phyloP scores from a whole-genome alignment of 2,888 invertebrate genomes.

The Stenotaenia linearis region DNA sequence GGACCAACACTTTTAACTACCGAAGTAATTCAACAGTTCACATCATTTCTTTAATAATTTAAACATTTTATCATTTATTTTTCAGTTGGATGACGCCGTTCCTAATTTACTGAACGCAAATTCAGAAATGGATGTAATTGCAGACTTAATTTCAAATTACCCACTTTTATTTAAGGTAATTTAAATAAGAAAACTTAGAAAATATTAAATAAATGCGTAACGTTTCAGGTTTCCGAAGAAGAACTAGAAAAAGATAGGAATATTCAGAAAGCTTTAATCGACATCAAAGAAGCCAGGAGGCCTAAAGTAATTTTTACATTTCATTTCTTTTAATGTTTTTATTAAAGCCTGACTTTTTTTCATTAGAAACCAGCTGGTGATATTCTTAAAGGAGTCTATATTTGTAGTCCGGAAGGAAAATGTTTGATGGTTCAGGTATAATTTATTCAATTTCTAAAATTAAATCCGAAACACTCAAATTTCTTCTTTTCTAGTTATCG shows the following conservation, averaged over 20 bases:
- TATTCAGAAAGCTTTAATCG: slow-evolving; percentile 62
- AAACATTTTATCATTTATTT: slow-evolving; percentile 19
- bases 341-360: neutral
- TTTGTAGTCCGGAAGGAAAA: slow-evolving; percentile 37
- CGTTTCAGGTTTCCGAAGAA: slow-evolving; percentile 56
- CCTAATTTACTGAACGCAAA: slow-evolving; percentile 31
- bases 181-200: too few species aligned
- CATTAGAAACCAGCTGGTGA: slow-evolving; percentile 37
- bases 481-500: slow-evolving; percentile 58
- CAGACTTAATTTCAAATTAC: slow-evolving; percentile 68
- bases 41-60: neutral
- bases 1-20: slow-evolving; percentile 79
- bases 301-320: slow-evolving; percentile 31
- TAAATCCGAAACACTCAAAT: too few species aligned
- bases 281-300: slow-evolving; percentile 38
- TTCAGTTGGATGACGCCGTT: slow-evolving; percentile 17
- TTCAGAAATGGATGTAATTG: slow-evolving; percentile 64
- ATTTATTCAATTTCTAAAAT: too few species aligned
- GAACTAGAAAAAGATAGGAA: slow-evolving; percentile 69
- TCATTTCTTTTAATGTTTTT: too few species aligned
- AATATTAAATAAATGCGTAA: too few species aligned
- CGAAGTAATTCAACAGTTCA: slow-evolving; percentile 43
- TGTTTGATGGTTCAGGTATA: slow-evolving; percentile 38
- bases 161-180: slow-evolving; percentile 66
- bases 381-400: slow-evolving; percentile 38